A percentile compares a stretch with the other conserved stretches of the same genome.
phyloP scores from a whole-genome alignment of 2,888 invertebrate species.

The Rhaphigaster nebulosa region DNA sequence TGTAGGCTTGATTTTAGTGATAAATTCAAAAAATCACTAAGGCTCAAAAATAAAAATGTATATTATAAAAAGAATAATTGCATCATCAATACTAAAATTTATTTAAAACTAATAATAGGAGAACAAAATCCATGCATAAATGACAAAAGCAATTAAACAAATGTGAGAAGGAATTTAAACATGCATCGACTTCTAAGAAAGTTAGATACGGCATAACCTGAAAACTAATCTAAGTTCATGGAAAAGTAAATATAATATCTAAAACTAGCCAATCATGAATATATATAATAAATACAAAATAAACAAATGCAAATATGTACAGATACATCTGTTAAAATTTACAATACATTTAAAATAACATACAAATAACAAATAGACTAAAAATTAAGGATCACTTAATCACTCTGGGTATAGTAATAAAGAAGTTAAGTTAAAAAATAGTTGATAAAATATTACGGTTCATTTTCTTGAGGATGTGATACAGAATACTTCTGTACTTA shows the following conservation, averaged over 20 bases:
- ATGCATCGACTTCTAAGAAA: not conserved
- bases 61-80: not conserved
- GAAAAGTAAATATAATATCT: not conserved
- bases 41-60: no score
- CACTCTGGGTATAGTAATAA: not conserved
- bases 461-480: not conserved
- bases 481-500: not conserved
- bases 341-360: not conserved
- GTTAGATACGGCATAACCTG: not conserved
- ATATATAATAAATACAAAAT: not conserved
- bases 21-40: not conserved
- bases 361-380: not conserved
- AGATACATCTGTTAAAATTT: not conserved
- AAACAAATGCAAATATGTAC: no score
- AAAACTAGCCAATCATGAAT: not conserved
- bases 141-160: not conserved
- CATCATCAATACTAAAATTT: not conserved
- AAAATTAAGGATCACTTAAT: not conserved
- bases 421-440: not conserved
- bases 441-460: not conserved
- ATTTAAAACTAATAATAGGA: not conserved
- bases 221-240: not conserved
- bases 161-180: not conserved
- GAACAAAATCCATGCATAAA: not conserved
- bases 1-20: not conserved